Conservation (phyloP, 2,113 vertebrate genomes). For the Dipodomys ordii region DNA sequence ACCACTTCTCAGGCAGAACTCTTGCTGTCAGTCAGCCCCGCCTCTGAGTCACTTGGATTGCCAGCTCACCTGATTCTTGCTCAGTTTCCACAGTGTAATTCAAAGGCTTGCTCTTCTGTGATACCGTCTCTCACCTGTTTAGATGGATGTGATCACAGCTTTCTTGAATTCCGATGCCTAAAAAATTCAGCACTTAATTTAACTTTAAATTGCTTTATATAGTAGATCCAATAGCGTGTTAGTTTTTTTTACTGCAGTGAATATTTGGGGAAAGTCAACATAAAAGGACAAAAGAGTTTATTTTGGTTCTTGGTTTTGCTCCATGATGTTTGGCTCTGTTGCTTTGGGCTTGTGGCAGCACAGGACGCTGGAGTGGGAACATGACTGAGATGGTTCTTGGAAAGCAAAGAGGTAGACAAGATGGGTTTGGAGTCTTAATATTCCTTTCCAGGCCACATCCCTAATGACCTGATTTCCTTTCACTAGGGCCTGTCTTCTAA, state of each 20-base stretch:
- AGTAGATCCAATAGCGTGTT: not conserved
- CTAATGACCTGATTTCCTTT: not conserved
- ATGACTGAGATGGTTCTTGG: too few species aligned
- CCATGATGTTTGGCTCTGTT: not conserved
- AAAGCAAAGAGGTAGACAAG: not conserved
- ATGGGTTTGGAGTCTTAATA: too few species aligned
- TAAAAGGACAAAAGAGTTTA: not conserved
- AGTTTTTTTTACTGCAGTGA: not conserved
- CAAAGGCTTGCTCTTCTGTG: too few species aligned
- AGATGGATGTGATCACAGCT: not conserved
- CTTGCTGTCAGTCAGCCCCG: not conserved
- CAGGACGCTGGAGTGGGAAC: too few species aligned
- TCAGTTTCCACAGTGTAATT: not conserved
- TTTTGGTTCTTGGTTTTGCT: not conserved
- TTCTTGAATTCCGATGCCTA: not conserved
- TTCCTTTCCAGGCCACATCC: not conserved
- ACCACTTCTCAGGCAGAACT: not conserved
- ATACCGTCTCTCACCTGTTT: not conserved
- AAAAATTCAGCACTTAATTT: not conserved
- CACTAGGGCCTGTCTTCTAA: not conserved
- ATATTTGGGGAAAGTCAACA: not conserved
- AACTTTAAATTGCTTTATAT: slow-evolving; percentile 3
- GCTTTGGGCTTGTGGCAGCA: not conserved
- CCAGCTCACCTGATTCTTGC: not conserved
- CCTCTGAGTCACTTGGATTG: not conserved